Evolutionary conservation across 2,797 vertebrate species (phyloP).

Genomic region (Meda fulgida): DNA sequence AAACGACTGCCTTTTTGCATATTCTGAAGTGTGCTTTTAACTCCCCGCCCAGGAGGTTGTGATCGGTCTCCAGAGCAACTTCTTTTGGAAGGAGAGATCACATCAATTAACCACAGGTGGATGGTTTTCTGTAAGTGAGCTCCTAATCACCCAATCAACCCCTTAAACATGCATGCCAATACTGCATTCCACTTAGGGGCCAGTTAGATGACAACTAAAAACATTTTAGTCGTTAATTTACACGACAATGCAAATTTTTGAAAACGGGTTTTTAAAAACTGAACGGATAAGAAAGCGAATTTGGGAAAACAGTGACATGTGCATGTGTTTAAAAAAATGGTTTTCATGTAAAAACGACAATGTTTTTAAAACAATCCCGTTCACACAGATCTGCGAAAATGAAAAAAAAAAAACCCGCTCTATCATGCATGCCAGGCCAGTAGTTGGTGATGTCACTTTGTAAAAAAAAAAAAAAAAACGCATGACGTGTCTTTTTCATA

Average conservation of each 20-base stretch:
- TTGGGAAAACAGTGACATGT: not conserved
- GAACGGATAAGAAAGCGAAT: not conserved
- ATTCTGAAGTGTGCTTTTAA: slow-evolving; percentile 10
- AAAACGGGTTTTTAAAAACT: not conserved
- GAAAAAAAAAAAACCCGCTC: too few species aligned
- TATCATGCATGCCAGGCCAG: too few species aligned
- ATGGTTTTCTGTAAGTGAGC: not conserved
- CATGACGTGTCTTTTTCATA: too few species aligned
- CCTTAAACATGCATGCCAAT: not conserved
- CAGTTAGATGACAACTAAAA: not conserved
- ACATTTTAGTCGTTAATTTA: not conserved
- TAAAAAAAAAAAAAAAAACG: too few species aligned
- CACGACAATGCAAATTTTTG: not conserved
- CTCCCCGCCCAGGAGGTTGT: slow-evolving; percentile 1
- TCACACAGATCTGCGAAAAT: too few species aligned
- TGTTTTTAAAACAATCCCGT: too few species aligned
- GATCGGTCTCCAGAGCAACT: slow-evolving; percentile 25
- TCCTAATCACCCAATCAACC: slow-evolving; percentile 12
- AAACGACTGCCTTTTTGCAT: not conserved
- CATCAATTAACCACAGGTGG: slow-evolving; percentile 37
- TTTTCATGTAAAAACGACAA: not conserved
- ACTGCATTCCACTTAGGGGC: not conserved
- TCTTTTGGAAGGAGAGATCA: slow-evolving; percentile 27
- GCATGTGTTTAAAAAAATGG: not conserved
- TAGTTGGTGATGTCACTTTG: too few species aligned